Evolutionary conservation across 2,888 invertebrate species (phyloP), one percentile per base, ranked within the genome.

Genomic region (Dioctria rufipes): DNA sequence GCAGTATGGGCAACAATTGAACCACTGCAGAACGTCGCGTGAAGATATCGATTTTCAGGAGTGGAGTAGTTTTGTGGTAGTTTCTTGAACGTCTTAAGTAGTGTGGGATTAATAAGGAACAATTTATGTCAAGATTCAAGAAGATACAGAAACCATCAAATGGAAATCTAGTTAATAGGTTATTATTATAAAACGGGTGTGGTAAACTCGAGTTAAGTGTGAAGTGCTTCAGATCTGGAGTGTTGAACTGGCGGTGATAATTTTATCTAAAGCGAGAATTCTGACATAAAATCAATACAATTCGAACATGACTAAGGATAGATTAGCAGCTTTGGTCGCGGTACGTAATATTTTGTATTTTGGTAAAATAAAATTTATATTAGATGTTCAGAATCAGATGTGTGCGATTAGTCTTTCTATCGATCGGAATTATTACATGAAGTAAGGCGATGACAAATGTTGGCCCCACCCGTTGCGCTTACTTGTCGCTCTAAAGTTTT

Each of bases 311-410:
- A 96, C 96, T 92, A 97, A 97, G 94, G 97, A 97, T 93, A 96
- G 96, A 94, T 94, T 97, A 93, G 96, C 96, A 92, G 97, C 96
- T 91, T 93, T 97, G 88, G 96, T 96, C 92, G 96, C 96, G 93
- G 96, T 95, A 92, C 93, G 95, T 90, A 80, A 37, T 6, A 37
- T 43, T n/a, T 25, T 25, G 25, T 25, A 25, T 25, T 25, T 25
- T 25, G 25, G 37, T 5, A 51, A 71, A 8, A n/a, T 39, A 63
- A 40, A 54, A 71, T 25, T 25, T 25, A 0, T 25, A 25, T 25
- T 25, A 25, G 2, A 25, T 25, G 25, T 25, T 25, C 25, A 25
- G 25, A 25, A 25, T 25, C 25, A 25, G 25, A 25, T 46, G 46
- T 46, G 46, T 6, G 8, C 51, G 51, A 54, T 71, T 37, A 58